Evolutionary conservation across 2,113 vertebrate genomes (phyloP).

Genomic region (Paracanthobrama guichenoti): DNA sequence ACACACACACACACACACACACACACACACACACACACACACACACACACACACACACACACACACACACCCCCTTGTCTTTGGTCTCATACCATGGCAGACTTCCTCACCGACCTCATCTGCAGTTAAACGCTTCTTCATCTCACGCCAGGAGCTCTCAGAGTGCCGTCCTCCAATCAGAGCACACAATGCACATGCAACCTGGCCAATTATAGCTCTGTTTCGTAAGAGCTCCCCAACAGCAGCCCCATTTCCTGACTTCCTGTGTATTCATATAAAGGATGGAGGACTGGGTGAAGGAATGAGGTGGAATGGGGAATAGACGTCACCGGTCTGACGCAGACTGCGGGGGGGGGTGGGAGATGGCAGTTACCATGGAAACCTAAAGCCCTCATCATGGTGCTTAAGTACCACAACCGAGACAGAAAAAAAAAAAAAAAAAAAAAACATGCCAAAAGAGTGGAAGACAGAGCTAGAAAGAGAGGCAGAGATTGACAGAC

Average conservation of each 20-base stretch:
- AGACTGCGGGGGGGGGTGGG: constrained; percentile 60
- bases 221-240: constrained; percentile 3
- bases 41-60: constrained; percentile 11
- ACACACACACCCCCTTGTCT: background rate
- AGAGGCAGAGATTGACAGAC: background rate
- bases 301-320: background rate
- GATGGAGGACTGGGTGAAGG: constrained; percentile 2
- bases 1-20: constrained; percentile 19
- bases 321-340: constrained; percentile 20
- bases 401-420: constrained; percentile 16
- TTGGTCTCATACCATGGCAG: constrained; percentile 18
- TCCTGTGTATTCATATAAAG: constrained; percentile 26
- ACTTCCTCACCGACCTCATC: constrained; percentile 22
- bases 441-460: constrained; percentile 3
- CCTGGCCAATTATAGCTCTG: constrained; percentile 25
- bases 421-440: constrained; percentile 18
- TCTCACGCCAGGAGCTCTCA: constrained; percentile 10
- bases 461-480: background rate
- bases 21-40: constrained; percentile 32
- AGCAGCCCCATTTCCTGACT: constrained; percentile 26
- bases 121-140: constrained; percentile 37
- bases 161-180: background rate
- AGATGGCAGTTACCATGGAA: constrained; percentile 72
- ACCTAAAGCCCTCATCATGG: constrained; percentile 62
- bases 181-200: background rate